Percentiles rank a stretch among this genome's conserved stretches.
phyloP scores from a whole-genome alignment of 2,888 invertebrate genomes.

The Steromphala cineraria region DNA sequence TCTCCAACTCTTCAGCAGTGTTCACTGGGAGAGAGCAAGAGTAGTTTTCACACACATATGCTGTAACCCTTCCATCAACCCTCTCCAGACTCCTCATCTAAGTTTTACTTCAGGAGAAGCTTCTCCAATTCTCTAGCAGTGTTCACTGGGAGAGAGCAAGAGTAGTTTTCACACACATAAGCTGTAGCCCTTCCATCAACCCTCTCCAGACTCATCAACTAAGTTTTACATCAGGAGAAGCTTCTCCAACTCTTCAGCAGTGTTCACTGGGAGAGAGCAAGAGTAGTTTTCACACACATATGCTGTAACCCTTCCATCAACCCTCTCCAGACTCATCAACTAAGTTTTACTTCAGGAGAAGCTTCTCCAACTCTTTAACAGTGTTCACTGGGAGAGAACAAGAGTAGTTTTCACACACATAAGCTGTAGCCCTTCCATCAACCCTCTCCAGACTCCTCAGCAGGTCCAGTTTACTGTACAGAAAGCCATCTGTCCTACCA shows the following conservation, averaged over 20 bases:
- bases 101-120: neutral
- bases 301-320: too few species aligned
- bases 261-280: slow-evolving; percentile 78
- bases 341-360: neutral
- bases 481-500: slow-evolving; percentile 70
- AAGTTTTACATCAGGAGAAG: neutral
- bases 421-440: slow-evolving; percentile 83
- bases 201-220: too few species aligned
- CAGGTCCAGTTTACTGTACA: slow-evolving; percentile 75
- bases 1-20: slow-evolving; percentile 72
- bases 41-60: slow-evolving; percentile 78
- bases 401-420: slow-evolving; percentile 86
- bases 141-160: slow-evolving; percentile 77
- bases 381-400: slow-evolving; percentile 86
- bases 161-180: slow-evolving; percentile 78
- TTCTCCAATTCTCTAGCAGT: slow-evolving; percentile 72
- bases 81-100: slow-evolving; percentile 70
- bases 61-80: slow-evolving; percentile 74
- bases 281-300: slow-evolving; percentile 78
- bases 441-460: slow-evolving; percentile 74
- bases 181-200: too few species aligned
- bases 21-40: slow-evolving; percentile 77
- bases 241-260: slow-evolving; percentile 68
- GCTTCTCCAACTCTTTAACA: slow-evolving; percentile 54
- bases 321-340: slow-evolving; percentile 71